Evolutionary conservation across 2,888 invertebrate species (phyloP), one percentile per base, ranked within the genome.

Genomic region (Eudemis profundana): DNA sequence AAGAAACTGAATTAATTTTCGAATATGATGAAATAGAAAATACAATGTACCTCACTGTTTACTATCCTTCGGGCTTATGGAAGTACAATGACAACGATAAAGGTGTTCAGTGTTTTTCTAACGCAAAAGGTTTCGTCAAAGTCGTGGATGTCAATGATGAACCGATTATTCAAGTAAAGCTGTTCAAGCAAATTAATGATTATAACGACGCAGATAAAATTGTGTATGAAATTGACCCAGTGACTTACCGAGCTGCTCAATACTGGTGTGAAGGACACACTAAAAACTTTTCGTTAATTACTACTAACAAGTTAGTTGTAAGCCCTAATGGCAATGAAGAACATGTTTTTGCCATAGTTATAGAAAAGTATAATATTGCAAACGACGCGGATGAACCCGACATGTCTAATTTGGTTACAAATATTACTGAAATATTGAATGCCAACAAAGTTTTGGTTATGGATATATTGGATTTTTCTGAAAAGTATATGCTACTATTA

Each of bases 231-330:
- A 74, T 95, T 1, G 85, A 93, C 69, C 78, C 94, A 1, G 83
- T 93, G 44, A 89, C 85, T 1, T 85, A 93, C 44, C 87, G 90
- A 66, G 91, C 94, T 0, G 94, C 94, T 0, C 89, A 93, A 69
- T 95, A 95, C 77, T 95, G 95, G 94, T 95, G 95, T 76, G 93
- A 94, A 81, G 94, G 93, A 0, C 93, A 94, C 71, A 88, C 93
- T 3, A 84, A 84, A 62, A 85, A 93, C 67, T 93, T 94, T 72
- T 80, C 89, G n/a, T 75, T 92, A 17, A 77, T 94, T 15, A 73
- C 78, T 61, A 93, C 94, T 0, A 79, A 91, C 10, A 93, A 82
- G 77, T 81, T 94, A 27, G 79, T 94, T 21, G 93, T 93, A 0
- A 90, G 89, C 65, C 87, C 90, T 17, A 83, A 78, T 71, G 84